Percentiles rank a stretch among this genome's conserved stretches.
Conservation (phyloP, 1,140 invertebrate genomes). For the Zaprionus gabonicus region DNA sequence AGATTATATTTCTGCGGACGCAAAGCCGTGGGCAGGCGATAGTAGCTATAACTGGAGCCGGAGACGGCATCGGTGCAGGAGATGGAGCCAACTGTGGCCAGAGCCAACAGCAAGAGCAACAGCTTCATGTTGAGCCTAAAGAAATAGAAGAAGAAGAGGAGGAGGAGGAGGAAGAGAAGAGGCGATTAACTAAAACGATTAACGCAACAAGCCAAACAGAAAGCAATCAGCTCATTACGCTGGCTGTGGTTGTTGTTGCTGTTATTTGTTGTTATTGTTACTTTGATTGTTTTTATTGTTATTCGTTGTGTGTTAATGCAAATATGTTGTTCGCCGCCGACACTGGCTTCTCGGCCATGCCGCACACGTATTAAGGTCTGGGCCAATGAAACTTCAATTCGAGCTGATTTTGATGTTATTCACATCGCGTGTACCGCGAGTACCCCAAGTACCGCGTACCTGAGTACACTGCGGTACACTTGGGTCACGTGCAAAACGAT, state of each 20-base stretch:
- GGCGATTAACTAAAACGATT: conserved; percentile 69
- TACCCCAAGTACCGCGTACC: background rate
- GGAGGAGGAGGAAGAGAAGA: background rate
- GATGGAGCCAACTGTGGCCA: conserved; percentile 19
- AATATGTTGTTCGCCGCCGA: conserved; percentile 42
- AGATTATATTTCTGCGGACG: conserved; percentile 89
- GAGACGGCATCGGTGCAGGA: conserved; percentile 2
- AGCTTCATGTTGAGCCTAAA: conserved; percentile 61
- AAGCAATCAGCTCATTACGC: conserved; percentile 27
- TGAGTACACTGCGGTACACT: background rate
- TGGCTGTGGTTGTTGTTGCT: conserved; percentile 19
- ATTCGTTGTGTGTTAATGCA: conserved; percentile 49
- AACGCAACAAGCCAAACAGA: conserved; percentile 47
- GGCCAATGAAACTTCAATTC: conserved; percentile 70
- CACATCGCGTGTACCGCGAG: background rate
- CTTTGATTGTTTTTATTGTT: conserved; percentile 3
- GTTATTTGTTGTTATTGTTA: conserved; percentile 9
- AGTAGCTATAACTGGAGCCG: conserved; percentile 67
- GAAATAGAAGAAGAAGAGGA: background rate
- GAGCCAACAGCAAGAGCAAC: conserved; percentile 47
- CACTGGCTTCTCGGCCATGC: conserved; percentile 47
- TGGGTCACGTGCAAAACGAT: conserved; percentile 12
- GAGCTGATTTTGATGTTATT: conserved; percentile 3
- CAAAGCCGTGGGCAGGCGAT: conserved; percentile 88
- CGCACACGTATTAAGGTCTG: conserved; percentile 78